A percentile compares a stretch with the other conserved stretches of the same genome.
These are phyloP conservation scores for Reticulitermes speratus DNA, from an alignment of 1,140 invertebrate genomes.

Conservation along the genomic window DNA sequence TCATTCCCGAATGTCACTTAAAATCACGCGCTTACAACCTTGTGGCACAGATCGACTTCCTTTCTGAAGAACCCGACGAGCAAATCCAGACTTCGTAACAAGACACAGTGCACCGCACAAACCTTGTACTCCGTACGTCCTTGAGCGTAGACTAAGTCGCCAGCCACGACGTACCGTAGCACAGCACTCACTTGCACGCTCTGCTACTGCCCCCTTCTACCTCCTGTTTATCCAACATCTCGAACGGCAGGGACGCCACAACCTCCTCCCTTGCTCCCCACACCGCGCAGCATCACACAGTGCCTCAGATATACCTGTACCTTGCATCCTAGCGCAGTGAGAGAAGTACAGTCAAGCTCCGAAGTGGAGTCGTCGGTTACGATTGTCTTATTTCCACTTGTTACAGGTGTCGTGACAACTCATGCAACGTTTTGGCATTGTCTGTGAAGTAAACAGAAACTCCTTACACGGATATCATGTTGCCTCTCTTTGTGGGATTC, in stretches of 20 bases:
- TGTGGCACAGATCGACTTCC: not conserved
- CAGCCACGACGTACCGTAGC: not conserved
- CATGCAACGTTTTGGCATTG: too few species aligned
- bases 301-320: not conserved
- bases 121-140: not conserved
- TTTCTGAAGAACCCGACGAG: not conserved
- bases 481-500: too few species aligned
- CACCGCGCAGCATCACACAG: not conserved
- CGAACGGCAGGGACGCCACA: not conserved
- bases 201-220: not conserved
- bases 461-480: too few species aligned
- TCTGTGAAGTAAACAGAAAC: too few species aligned
- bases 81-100: not conserved
- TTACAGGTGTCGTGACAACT: too few species aligned
- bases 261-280: not conserved
- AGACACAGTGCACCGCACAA: not conserved
- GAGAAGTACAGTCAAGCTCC: not conserved
- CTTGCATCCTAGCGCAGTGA: not conserved
- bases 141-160: slow-evolving; percentile 13
- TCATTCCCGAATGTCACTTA: not conserved
- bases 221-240: not conserved
- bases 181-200: not conserved
- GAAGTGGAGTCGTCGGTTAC: not conserved
- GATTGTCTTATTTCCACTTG: too few species aligned
- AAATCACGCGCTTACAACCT: not conserved